These are phyloP conservation scores for Sminthopsis crassicaudata DNA, from an alignment of 2,113 vertebrate species.

Conservation along the genomic window DNA sequence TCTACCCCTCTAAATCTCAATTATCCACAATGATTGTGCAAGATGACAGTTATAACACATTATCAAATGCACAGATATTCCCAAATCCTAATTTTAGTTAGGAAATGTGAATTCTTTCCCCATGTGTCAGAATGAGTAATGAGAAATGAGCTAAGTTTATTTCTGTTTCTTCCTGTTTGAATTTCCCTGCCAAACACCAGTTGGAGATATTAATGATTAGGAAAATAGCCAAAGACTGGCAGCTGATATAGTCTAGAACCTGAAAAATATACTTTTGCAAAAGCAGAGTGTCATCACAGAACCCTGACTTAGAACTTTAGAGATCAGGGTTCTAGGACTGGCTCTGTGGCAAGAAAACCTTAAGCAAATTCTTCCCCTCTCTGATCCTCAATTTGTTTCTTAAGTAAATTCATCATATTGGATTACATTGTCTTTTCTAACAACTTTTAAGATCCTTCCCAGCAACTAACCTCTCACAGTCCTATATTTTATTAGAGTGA, in stretches of 20 bases:
- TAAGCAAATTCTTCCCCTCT: background rate
- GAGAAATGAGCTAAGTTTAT: background rate
- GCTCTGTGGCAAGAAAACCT: background rate
- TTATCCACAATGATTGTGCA: background rate
- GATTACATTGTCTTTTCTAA: background rate
- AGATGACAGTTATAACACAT: slow-evolving; percentile 27
- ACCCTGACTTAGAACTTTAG: background rate
- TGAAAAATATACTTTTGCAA: background rate
- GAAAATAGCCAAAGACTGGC: slow-evolving; percentile 12
- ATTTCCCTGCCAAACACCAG: slow-evolving; percentile 18
- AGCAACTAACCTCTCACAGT: background rate
- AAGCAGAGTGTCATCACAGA: background rate
- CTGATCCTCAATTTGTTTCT: background rate
- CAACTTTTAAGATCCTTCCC: background rate
- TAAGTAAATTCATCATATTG: background rate
- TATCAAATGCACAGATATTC: background rate
- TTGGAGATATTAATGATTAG: slow-evolving; percentile 14
- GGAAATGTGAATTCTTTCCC: background rate
- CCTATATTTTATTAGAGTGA: background rate
- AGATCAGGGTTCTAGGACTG: background rate
- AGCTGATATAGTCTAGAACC: background rate
- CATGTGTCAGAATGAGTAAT: background rate
- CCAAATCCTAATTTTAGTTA: background rate
- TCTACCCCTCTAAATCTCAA: background rate
- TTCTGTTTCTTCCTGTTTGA: slow-evolving; percentile 15